Base-by-base conservation (phyloP, 1,140 invertebrate genomes). In the Pseudomyrmex sp. region DNA sequence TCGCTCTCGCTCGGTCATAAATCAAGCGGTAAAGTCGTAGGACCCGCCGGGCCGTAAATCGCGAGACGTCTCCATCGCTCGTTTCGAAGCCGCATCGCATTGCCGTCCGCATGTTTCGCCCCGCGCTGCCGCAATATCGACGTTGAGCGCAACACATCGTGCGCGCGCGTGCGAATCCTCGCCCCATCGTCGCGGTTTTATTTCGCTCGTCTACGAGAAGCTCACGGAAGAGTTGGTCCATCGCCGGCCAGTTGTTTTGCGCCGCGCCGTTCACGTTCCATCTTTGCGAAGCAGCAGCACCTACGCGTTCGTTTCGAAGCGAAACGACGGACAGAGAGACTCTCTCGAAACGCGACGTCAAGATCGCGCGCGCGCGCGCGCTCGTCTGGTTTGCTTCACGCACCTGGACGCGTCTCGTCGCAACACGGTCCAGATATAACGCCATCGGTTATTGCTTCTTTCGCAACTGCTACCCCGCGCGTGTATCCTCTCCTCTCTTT, bases 61-160 rank as follows among this genome's bases (percentile, higher is more conserved):
- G 86, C 76, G 54, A 85, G 61, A 88, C 83, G 76, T 88, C 86
- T 88, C 76, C 87, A 88, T 88, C 61, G 80, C 72, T 58, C 70
- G 70, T 58, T 52, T 9, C 56, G 54, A 50, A 56, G 56, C 20
- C 48, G 68, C 26, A 69, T 69, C 69, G 69, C 18, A 35, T 35
- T 35, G 44, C 50, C 23, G 46, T 13, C 4, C 46, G 10, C 15
- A 58, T 7, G n/a, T 35, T 35, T 61, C 18, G 63, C 44, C 18
- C n/a, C 68, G 66, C 44, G 3, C 56, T n/a, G 13, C 18, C 18
- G 68, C 26, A 23, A 73, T 83, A 83, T 69, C 79, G 15, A n/a
- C 52, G 20, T 26, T 44, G 68, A 72, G 46, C 63, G 70, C 63
- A 59, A 50, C 65, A 73, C 73, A 35, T 35, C 35, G 35, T 35